Base-by-base conservation (phyloP, 92 coral and sea anemone species). In the Porites lobata region DNA sequence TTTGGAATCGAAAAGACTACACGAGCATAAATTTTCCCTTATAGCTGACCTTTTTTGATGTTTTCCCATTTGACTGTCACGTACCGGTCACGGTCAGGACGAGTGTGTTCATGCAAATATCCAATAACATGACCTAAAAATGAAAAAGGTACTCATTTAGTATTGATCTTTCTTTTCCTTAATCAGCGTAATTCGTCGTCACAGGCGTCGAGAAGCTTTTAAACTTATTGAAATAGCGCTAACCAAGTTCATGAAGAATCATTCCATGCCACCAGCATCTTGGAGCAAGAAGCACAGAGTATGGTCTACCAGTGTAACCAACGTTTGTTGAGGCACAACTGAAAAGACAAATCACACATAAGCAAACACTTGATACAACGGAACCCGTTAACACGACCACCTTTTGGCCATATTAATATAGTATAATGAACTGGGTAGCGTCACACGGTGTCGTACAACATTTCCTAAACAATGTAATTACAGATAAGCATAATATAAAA, bases 211-310 rank as follows among this genome's bases (percentile, higher is more conserved):
- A 29, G 32, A 29, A 2, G 32, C 32, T 29, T 29, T 0, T 54
- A 9, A 9, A 54, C 15, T 12, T 8, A 2, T 4, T 8, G 13
- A 32, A 19, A 5, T 18, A 14, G 1, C 2, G 0, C 81, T 77
- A 21, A 77, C 89, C 89, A 9, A 86, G 67, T n/a, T 86, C 84
- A 17, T 77, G 89, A 8, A 86, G 20, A 14, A 86, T 47, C 89
- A 86, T 86, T 29, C 89, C 89, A 51, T 77, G 75, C 89, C 84
- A 86, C 89, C 89, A 86, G 70, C 89, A 86, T 53, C 89, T 53
- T 6, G 81, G 69, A 52, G 84, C 89, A 59, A 86, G 84, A 43
- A 86, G 50, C 10, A 86, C 22, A 3, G 21, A 8, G 70, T 76
- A 86, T 12, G 9, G 9, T 6, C 50, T 12, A 26, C 84, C 89